phyloP scores from a whole-genome alignment of 2,888 invertebrate species.

The Athetis lepigone region DNA sequence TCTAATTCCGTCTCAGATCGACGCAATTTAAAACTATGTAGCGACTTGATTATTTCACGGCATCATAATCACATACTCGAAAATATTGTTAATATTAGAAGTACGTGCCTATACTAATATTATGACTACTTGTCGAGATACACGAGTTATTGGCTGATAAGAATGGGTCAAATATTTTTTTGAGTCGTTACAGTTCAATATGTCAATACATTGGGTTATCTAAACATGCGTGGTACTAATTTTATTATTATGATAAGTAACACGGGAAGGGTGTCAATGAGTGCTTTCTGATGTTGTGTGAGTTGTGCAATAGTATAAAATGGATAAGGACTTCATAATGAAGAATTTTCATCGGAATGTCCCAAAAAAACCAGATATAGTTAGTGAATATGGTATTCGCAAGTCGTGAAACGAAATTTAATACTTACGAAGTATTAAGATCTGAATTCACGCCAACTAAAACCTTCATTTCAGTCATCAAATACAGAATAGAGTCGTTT shows the following conservation, averaged over 20 bases:
- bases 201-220: conserved; percentile 42
- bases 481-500: conserved; percentile 8
- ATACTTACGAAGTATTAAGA: neutral
- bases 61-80: conserved; percentile 26
- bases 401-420: neutral
- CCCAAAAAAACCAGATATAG: conserved; percentile 3
- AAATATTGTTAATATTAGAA: conserved; percentile 29
- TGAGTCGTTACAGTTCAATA: conserved; percentile 35
- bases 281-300: neutral
- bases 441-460: neutral
- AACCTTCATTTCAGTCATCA: neutral
- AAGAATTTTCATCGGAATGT: neutral
- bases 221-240: conserved; percentile 15
- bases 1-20: conserved; percentile 29
- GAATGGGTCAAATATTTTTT: conserved; percentile 32
- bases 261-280: neutral
- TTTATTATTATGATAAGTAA: conserved; percentile 11
- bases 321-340: too few species aligned
- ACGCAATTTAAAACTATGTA: conserved; percentile 36
- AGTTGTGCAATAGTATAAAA: neutral
- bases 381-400: neutral
- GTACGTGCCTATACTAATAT: conserved; percentile 30
- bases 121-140: conserved; percentile 41
- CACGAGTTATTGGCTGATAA: conserved; percentile 47
- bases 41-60: conserved; percentile 38